phyloP scores from a whole-genome alignment of 2,888 invertebrate species.

The Caenorhabditis sinica region DNA sequence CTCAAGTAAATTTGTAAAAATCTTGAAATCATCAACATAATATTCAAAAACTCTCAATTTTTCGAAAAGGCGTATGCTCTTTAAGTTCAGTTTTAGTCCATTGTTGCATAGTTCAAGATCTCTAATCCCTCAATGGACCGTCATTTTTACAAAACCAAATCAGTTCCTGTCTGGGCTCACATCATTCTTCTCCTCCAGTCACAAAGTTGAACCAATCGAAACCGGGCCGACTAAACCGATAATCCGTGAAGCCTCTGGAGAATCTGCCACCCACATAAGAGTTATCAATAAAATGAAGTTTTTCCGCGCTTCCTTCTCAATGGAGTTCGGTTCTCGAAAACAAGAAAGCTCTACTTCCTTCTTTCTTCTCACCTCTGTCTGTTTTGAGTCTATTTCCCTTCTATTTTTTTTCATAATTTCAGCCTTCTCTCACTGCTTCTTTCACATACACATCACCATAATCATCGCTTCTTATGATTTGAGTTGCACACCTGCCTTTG shows the following conservation, averaged over 20 bases:
- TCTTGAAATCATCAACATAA: too few species aligned
- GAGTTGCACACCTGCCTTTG: conserved; percentile 30
- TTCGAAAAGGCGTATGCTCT: too few species aligned
- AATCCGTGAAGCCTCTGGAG: conserved; percentile 24
- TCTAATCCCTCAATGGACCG: too few species aligned
- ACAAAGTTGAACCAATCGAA: neutral
- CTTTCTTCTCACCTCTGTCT: conserved; percentile 25
- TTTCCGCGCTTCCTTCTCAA: neutral
- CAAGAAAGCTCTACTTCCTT: conserved; percentile 15
- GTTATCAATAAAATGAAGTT: conserved; percentile 27
- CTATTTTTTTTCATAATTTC: conserved; percentile 24
- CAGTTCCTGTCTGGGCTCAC: neutral
- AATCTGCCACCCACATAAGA: conserved; percentile 28
- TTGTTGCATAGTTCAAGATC: too few species aligned
- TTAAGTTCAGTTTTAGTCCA: too few species aligned
- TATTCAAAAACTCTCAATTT: too few species aligned
- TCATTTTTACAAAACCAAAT: neutral
- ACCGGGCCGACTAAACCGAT: neutral
- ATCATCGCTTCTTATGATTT: neutral
- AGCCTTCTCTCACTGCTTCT: conserved; percentile 30
- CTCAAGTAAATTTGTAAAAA: too few species aligned
- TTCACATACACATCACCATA: conserved; percentile 31
- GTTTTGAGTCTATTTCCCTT: conserved; percentile 1
- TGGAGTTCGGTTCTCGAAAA: conserved; percentile 34
- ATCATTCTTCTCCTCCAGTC: neutral